Evolutionary conservation across 2,888 invertebrate genomes (phyloP), one percentile per base, ranked within the genome.

Genomic region (Athrips mouffetella): DNA sequence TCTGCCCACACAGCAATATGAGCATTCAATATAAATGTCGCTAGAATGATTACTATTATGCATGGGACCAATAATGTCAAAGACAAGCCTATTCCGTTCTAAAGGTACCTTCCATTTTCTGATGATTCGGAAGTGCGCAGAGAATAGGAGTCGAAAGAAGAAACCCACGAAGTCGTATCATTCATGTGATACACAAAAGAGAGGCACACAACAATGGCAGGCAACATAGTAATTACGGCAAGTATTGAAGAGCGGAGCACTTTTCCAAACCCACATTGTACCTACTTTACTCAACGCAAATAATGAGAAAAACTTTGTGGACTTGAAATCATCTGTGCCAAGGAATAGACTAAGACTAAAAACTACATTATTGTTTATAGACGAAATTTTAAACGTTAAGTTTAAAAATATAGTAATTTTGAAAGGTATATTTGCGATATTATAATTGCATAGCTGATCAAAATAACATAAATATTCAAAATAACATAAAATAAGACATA

Each of bases 191-290:
- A 74, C 63, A 67, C 64, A 73, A 71, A 70, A 74, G 67, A 57
- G 64, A 59, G 58, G 52, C 62, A 61, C 61, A 58, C 57, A 68
- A 72, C 73, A 75, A 74, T 73, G 59, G 73, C 62, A 67, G 59
- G 72, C 63, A 67, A 65, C 65, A 65, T 67, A 65, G 70, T 69
- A 75, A 75, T 74, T 69, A 72, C 72, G 58, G 63, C 62, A 20
- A 72, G 69, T 70, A 72, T 73, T 67, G 69, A 71, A 66, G 59
- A 58, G 60, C 48, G 61, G 65, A 70, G 65, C 68, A 70, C 70
- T 73, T 70, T 72, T 65, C 54, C 62, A 68, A 72, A 68, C 66
- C 66, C 58, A 60, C 57, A 67, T 70, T 73, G 68, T 67, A 59
- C 42, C 18, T n/a, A n/a, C n/a, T n/a, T n/a, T n/a, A n/a, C 59